Percentiles rank a stretch among this genome's conserved stretches.
phyloP scores from a whole-genome alignment of 2,113 vertebrate species.

The Tragelaphus imberbis region DNA sequence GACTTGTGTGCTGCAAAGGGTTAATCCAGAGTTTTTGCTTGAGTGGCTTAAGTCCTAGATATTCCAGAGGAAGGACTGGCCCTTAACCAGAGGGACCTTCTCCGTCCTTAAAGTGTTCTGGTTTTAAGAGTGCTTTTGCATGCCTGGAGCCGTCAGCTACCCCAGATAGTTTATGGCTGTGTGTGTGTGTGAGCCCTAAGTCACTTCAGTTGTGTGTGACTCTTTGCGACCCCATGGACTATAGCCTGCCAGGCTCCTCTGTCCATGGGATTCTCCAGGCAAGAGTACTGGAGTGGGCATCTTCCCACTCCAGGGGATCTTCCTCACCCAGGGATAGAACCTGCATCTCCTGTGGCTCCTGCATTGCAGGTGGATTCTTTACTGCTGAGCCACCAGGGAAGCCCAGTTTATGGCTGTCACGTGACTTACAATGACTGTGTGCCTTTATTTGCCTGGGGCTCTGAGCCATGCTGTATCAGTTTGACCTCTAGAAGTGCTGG shows the following conservation, averaged over 20 bases:
- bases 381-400: neutral
- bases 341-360: fast-evolving
- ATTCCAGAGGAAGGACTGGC: neutral
- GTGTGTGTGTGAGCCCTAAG: fast-evolving
- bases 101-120: neutral
- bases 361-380: neutral
- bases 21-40: neutral
- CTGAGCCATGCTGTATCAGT: neutral
- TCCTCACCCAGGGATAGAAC: neutral
- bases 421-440: neutral
- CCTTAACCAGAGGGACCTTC: neutral
- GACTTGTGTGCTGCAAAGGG: neutral
- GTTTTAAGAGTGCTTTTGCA: neutral
- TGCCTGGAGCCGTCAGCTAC: neutral
- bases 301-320: neutral
- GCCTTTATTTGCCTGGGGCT: neutral
- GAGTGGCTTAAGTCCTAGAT: neutral
- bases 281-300: neutral
- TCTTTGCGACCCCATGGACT: neutral
- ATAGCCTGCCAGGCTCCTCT: neutral
- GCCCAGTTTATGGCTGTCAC: neutral
- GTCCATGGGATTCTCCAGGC: neutral
- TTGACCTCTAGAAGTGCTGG: neutral
- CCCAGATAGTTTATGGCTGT: neutral
- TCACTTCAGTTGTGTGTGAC: neutral